Evolutionary conservation across 2,113 vertebrate genomes (phyloP).

Genomic region (Butorides virescens): DNA sequence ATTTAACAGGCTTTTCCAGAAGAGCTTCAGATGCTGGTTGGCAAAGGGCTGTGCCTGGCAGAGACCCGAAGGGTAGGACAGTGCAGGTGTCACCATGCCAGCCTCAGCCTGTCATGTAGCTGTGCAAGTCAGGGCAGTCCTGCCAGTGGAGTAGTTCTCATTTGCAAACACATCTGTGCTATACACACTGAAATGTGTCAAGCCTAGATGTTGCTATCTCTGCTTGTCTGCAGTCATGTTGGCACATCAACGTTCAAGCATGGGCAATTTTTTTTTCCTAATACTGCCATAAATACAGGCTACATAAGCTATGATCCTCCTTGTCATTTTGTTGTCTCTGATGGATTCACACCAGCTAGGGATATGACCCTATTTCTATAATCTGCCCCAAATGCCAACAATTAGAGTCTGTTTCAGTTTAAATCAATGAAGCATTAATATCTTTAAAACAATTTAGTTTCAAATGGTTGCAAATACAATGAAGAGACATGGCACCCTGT

Average conservation of each 20-base stretch:
- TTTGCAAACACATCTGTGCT: not conserved
- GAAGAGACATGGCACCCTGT: not conserved
- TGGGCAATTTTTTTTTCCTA: not conserved
- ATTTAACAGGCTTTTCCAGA: not conserved
- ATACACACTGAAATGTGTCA: not conserved
- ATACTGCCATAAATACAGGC: not conserved
- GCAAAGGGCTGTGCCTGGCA: not conserved
- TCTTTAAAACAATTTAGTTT: not conserved
- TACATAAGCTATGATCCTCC: not conserved
- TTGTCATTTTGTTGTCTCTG: not conserved
- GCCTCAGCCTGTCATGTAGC: not conserved
- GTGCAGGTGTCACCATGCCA: accelerated
- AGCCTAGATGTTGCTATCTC: not conserved
- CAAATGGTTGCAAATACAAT: not conserved
- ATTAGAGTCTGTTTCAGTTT: not conserved
- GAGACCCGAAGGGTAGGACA: not conserved
- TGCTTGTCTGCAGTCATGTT: not conserved
- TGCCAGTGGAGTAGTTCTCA: not conserved
- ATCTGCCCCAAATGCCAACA: not conserved
- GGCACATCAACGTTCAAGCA: not conserved
- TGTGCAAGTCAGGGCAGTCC: not conserved
- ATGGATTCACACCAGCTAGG: not conserved
- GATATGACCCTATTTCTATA: constrained; percentile 24
- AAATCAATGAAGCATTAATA: constrained; percentile 40
- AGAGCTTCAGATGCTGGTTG: not conserved